A percentile compares a stretch with the other conserved stretches of the same genome.
Evolutionary conservation across 1,140 invertebrate genomes (phyloP).

Genomic region (Trypoxylus dichotomus): DNA sequence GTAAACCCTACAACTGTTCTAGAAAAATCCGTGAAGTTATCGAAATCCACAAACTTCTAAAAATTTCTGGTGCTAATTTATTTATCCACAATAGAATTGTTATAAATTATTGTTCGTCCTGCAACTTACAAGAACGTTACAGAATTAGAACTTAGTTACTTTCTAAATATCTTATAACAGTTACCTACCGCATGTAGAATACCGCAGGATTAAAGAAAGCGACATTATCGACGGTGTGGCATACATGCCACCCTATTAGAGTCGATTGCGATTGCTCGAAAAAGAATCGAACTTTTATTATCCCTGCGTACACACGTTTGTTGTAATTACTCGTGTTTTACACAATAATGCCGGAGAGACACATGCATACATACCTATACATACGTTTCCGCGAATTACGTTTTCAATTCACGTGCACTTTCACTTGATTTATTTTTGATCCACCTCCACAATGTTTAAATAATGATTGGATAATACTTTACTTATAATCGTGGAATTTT

Average conservation of each 20-base stretch:
- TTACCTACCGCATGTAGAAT: not conserved
- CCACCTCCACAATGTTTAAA: not conserved
- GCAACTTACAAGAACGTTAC: no score
- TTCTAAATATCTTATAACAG: no score
- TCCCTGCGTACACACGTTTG: not conserved
- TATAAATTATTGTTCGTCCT: no score
- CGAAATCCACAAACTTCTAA: no score
- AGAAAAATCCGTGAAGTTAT: no score
- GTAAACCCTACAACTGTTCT: no score
- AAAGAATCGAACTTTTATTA: not conserved
- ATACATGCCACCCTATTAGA: not conserved
- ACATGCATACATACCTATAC: no score
- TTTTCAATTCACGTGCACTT: not conserved
- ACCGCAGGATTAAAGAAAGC: not conserved
- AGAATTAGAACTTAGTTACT: no score
- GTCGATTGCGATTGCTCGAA: not conserved
- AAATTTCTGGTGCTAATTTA: no score
- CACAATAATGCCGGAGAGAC: not conserved
- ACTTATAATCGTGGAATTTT: not conserved
- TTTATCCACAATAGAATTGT: no score
- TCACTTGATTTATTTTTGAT: conserved; percentile 7
- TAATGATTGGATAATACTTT: not conserved
- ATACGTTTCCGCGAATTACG: not conserved
- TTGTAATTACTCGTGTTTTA: not conserved
- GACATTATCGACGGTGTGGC: not conserved